A percentile compares a stretch with the other conserved stretches of the same genome.
Evolutionary conservation across 2,797 vertebrate genomes (phyloP).

Genomic region (Buceros bicornis): DNA sequence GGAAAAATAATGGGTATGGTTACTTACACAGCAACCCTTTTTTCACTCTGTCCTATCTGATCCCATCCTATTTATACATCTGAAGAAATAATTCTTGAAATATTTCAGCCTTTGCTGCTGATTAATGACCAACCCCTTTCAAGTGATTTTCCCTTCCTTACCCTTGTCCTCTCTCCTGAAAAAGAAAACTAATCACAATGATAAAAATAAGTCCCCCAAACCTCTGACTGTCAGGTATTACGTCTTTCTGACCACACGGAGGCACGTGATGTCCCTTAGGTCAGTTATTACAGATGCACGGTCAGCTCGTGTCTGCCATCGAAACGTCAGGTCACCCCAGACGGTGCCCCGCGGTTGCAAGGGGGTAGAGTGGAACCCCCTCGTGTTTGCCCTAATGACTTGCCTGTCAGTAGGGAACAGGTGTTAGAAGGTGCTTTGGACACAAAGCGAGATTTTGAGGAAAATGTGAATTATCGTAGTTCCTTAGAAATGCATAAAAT

Average conservation of each 20-base stretch:
- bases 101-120: neutral
- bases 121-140: neutral
- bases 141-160: neutral
- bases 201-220: neutral
- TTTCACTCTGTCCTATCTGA: neutral
- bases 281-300: neutral
- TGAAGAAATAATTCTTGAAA: neutral
- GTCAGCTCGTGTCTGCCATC: neutral
- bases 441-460: neutral
- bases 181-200: neutral
- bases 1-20: neutral
- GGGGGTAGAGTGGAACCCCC: neutral
- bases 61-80: neutral
- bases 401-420: neutral
- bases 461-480: neutral
- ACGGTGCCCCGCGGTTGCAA: neutral
- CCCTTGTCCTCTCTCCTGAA: neutral
- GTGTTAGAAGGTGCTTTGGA: neutral
- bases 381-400: neutral
- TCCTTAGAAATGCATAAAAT: slow-evolving; percentile 22
- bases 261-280: neutral
- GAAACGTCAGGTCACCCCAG: neutral
- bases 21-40: neutral
- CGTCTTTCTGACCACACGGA: neutral
- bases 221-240: neutral